phyloP scores from a whole-genome alignment of 2,888 invertebrate genomes.

The Leptinotarsa haldemani region DNA sequence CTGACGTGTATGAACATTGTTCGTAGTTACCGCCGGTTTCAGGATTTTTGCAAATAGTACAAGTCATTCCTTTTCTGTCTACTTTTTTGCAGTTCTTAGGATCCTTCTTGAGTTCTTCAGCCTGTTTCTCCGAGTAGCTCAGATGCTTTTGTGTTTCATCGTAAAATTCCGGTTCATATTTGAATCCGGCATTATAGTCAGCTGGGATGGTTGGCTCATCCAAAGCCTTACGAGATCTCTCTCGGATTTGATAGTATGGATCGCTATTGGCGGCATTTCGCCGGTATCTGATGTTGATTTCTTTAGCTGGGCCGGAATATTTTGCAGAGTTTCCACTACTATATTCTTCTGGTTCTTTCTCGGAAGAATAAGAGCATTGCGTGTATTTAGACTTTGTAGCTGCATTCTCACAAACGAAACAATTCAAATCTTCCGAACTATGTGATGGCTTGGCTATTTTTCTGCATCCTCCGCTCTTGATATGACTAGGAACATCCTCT shows the following conservation, averaged over 20 bases:
- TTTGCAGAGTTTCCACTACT: conserved; percentile 61
- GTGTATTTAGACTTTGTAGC: conserved; percentile 70
- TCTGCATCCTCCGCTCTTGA: conserved; percentile 69
- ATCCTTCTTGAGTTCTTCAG: conserved; percentile 71
- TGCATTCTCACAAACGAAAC: conserved; percentile 70
- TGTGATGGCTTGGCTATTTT: conserved; percentile 69
- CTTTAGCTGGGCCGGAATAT: conserved; percentile 56
- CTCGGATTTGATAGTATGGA: conserved; percentile 69
- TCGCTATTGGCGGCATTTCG: conserved; percentile 62
- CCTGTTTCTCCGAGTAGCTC: conserved; percentile 73
- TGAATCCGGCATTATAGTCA: conserved; percentile 64
- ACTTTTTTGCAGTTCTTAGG: conserved; percentile 76
- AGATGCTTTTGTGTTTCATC: conserved; percentile 39
- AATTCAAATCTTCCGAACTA: conserved; percentile 64
- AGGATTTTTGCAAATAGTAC: conserved; percentile 79
- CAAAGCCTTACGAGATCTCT: conserved; percentile 62
- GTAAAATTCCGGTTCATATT: conserved; percentile 45
- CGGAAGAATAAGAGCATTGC: conserved; percentile 70
- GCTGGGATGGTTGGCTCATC: conserved; percentile 70
- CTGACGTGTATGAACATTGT: conserved; percentile 82
- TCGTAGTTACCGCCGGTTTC: conserved; percentile 82
- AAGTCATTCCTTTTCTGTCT: conserved; percentile 75
- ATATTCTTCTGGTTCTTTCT: conserved; percentile 65
- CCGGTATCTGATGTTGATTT: conserved; percentile 64
- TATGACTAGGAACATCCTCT: conserved; percentile 50